phyloP scores from a whole-genome alignment of 2,113 vertebrate genomes.

The Bubo bubo region DNA sequence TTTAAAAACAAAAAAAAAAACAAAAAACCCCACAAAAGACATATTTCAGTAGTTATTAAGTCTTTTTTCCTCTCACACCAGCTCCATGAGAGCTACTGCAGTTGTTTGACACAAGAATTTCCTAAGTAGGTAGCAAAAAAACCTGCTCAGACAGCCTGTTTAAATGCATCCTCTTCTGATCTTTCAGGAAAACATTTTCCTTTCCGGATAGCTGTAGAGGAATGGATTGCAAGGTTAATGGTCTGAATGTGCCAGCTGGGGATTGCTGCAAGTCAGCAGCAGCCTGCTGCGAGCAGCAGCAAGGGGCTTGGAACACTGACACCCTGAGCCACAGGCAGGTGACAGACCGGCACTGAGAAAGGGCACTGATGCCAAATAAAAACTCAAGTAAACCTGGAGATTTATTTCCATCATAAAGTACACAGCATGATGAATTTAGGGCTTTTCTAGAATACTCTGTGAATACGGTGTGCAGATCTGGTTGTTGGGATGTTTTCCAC shows the following conservation, averaged over 20 bases:
- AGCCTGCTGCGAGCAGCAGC: background rate
- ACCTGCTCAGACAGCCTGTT: background rate
- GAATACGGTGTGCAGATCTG: background rate
- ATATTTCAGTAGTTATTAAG: background rate
- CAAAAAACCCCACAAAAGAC: background rate
- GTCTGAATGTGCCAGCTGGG: accelerated
- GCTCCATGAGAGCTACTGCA: background rate
- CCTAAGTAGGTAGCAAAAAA: background rate
- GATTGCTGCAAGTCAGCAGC: background rate
- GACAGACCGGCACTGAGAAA: background rate
- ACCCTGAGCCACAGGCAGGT: background rate
- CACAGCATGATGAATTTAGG: background rate
- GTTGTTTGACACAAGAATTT: background rate
- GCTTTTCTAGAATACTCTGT: background rate
- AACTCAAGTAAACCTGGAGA: background rate
- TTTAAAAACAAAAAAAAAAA: background rate
- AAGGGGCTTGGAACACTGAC: background rate
- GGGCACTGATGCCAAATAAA: background rate
- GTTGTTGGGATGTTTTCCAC: background rate
- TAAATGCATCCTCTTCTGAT: background rate
- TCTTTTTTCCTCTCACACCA: background rate
- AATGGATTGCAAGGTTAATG: background rate
- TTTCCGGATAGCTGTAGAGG: background rate
- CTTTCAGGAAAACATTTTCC: background rate
- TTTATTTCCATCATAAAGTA: background rate